Percentiles rank a stretch among this genome's conserved stretches.
These are phyloP conservation scores for Ciconia boyciana DNA, from an alignment of 2,113 vertebrate genomes.

Conservation along the genomic window DNA sequence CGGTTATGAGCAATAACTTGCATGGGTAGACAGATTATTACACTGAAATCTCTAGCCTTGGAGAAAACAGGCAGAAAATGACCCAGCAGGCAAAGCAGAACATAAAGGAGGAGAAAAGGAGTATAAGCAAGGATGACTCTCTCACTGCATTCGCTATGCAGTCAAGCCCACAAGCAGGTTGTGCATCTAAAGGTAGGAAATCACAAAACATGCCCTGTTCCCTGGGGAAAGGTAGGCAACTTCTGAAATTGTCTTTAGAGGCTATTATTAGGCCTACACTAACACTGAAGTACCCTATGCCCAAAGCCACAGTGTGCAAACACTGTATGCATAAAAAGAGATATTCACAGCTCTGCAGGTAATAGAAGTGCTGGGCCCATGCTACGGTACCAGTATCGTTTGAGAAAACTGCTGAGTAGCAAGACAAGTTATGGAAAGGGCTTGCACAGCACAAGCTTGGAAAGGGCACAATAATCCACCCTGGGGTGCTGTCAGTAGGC, in stretches of 20 bases:
- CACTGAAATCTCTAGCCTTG: neutral
- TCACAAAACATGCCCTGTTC: neutral
- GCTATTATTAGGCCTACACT: neutral
- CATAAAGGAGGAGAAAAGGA: neutral
- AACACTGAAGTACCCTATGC: neutral
- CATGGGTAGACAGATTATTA: neutral
- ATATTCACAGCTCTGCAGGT: neutral
- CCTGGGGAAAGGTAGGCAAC: neutral
- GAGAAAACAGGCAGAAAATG: neutral
- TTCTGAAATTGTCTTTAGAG: neutral
- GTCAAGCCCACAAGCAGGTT: neutral
- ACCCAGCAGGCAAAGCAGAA: neutral
- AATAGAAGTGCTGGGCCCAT: neutral
- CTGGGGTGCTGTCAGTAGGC: too few species aligned
- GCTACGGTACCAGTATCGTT: neutral
- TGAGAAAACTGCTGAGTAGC: neutral
- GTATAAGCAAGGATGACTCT: neutral
- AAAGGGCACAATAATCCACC: neutral
- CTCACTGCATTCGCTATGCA: neutral
- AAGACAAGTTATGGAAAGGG: neutral
- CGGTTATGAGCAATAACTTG: neutral
- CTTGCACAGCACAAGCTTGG: neutral
- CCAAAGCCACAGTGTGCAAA: neutral
- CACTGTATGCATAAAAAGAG: neutral
- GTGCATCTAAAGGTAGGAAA: neutral